A percentile compares a stretch with the other conserved stretches of the same genome.
These are phyloP conservation scores for Labeo catla DNA, from an alignment of 2,113 vertebrate species.

Conservation along the genomic window DNA sequence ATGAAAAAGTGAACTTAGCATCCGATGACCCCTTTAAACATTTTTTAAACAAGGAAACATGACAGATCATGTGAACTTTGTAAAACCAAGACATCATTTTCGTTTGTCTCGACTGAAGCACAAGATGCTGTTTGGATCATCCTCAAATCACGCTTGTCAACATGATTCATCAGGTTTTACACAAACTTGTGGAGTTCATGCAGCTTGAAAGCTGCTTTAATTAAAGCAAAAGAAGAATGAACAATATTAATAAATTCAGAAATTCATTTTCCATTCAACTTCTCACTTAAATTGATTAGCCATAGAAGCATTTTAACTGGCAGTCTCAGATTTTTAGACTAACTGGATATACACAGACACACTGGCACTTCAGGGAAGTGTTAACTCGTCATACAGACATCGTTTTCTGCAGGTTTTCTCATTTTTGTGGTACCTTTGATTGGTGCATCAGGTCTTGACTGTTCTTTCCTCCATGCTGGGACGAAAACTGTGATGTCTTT, in stretches of 20 bases:
- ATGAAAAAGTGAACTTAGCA: too few species aligned
- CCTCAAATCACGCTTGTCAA: neutral
- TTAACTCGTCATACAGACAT: neutral
- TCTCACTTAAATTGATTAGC: neutral
- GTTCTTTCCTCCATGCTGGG: conserved; percentile 97
- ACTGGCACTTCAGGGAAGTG: neutral
- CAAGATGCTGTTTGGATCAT: neutral
- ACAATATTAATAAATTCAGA: neutral
- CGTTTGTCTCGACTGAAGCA: neutral
- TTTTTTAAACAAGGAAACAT: too few species aligned
- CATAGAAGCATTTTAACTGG: neutral
- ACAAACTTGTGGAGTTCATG: neutral
- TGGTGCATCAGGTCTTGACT: conserved; percentile 94
- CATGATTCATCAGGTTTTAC: neutral
- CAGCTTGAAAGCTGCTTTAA: neutral
- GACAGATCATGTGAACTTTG: neutral
- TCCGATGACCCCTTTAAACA: too few species aligned
- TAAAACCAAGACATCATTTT: neutral
- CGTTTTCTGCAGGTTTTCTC: neutral
- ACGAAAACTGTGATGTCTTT: conserved; percentile 99
- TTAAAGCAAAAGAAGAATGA: neutral
- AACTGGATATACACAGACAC: neutral
- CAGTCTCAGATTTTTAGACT: neutral
- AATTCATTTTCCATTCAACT: neutral
- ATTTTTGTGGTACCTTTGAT: conserved; percentile 85